Base-by-base conservation (phyloP, 2,797 vertebrate species). In the Brotula barbata region DNA sequence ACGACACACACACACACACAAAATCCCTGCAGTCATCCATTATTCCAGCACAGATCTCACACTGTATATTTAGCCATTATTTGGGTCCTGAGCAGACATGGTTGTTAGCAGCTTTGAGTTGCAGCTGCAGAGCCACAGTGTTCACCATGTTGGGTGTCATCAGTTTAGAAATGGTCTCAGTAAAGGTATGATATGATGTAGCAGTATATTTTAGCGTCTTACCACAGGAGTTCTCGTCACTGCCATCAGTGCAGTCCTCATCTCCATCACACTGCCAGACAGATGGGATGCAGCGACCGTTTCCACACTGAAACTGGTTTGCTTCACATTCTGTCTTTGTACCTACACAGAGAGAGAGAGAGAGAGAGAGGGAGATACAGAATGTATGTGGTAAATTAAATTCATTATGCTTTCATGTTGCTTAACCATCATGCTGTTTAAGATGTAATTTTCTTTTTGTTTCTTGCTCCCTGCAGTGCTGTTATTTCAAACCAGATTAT, bases 201-300 rank as follows among this genome's bases (percentile, higher is more conserved):
- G n/a, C n/a, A n/a, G n/a, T 0, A 1, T 39, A 36, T 36, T 16
- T 28, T 3, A 9, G 22, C 19, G n/a, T 15, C 95, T 95, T 82
- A 99, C 97, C 94, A 71, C 97, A 99, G 22, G 93, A 87, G 71
- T 62, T 91, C 61, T 99, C 97, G 2, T 99, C 97, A 14, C 95
- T 98, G 58, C 94, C 93, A 1, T 99, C 96, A 0, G 83, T 81
- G 68, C 97, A 99, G 82, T 99, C 96, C 75, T 94, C 89, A 14
- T 99, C 97, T 4, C 96, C 95, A 15, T 99, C 97, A 51, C 97
- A 99, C 64, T 94, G 92, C 97, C 97, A 99, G 19, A 98, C 61
- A 0, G 93, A 90, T 0, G 94, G 94, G 85, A 99, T 96, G 73
- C 97, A 99, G 72, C 94, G 95, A 7, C 96, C 96, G 13, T 98